Base-by-base conservation (phyloP, 2,113 vertebrate species). In the Erythrocercus mccallii region DNA sequence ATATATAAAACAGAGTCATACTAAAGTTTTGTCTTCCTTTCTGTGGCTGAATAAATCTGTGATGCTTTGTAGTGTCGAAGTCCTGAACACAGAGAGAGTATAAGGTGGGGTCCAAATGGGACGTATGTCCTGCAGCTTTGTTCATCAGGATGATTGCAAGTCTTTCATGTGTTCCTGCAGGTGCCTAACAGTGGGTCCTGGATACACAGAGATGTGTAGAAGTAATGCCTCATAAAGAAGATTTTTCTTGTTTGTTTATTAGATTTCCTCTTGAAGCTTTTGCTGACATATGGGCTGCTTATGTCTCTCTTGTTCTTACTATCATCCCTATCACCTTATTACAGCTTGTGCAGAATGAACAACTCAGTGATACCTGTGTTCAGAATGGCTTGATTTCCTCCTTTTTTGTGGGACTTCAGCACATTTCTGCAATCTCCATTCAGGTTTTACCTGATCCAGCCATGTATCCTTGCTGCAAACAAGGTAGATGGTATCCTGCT, bases 161-260 rank as follows among this genome's bases (percentile, higher is more conserved):
- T 62, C 33, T 82, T 0, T 40, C 0, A 0, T 0, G 0, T 68
- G 31, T 60, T 92, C 44, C 12, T 82, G 53, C 22, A 69, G 50
- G 40, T 48, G 48, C 1, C 2, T 58, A 14, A 25, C 25, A 37
- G 33, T 60, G 37, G 33, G 19, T 82, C 14, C 15, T 70, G 31
- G 12, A 33, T 66, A 65, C 37, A 15, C 31, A 69, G 74, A 69
- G 57, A 48, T 40, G 7, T 48, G 24, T 54, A 28, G n/a, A 40
- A 88, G 12, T 19, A 70, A 66, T 77, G 37, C 12, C 21, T 66
- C 18, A 53, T 64, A 61, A 92, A 65, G 37, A 72, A 53, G n/a
- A n/a, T 64, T 48, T 57, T 76, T 92, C n/a, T 48, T 86, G 7
- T 44, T 71, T 56, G 3, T 80, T 90, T 73, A 21, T 48, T 51